A percentile compares a stretch with the other conserved stretches of the same genome.
Evolutionary conservation across 2,888 invertebrate species (phyloP).

Genomic region (Phlogophora meticulosa): DNA sequence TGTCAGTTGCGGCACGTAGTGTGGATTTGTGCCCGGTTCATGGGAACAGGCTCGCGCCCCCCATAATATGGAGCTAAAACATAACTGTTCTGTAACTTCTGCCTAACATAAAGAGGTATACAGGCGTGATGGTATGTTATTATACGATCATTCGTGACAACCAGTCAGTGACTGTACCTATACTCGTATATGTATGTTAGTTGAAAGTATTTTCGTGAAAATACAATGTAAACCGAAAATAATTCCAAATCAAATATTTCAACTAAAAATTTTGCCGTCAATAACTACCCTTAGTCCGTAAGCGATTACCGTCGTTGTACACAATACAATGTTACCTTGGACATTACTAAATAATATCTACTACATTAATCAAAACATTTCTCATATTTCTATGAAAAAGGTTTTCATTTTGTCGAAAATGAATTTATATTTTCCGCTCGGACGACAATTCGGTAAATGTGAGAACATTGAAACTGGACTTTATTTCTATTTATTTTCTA

Average conservation of each 20-base stretch:
- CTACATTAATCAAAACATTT: conserved; percentile 26
- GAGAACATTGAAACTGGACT: conserved; percentile 2
- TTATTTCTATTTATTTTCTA: neutral
- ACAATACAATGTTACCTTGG: conserved; percentile 12
- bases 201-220: neutral
- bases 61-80: too few relatives aligned
- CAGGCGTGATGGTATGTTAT: too few relatives aligned
- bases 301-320: conserved; percentile 20
- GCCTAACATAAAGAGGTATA: too few relatives aligned
- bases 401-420: conserved; percentile 28
- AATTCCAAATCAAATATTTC: neutral
- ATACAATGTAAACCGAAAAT: too few relatives aligned
- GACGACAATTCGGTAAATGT: conserved; percentile 5
- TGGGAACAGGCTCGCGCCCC: too few relatives aligned
- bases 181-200: too few relatives aligned
- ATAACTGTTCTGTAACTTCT: too few relatives aligned
- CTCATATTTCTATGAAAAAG: conserved; percentile 24
- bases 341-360: conserved; percentile 9
- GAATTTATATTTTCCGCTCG: conserved; percentile 33
- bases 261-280: neutral
- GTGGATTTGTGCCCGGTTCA: too few relatives aligned
- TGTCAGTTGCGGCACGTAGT: too few relatives aligned
- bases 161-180: too few relatives aligned
- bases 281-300: conserved; percentile 1
- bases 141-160: too few relatives aligned